Base-by-base conservation (phyloP, 2,888 invertebrate species). In the Himalopsyche anomala region DNA sequence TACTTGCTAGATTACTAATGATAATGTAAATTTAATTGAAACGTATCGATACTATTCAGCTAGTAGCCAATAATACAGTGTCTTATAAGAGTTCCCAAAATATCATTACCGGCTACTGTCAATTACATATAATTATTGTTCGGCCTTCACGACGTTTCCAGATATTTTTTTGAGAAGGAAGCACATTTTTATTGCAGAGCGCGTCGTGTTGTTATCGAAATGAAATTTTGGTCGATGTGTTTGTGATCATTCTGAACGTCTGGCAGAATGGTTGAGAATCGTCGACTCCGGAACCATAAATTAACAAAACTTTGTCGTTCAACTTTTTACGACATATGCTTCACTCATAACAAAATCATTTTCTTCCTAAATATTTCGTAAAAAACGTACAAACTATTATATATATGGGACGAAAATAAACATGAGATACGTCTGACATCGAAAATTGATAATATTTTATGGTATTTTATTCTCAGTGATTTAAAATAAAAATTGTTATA, bases 1-100 rank as follows among this genome's bases (percentile, higher is more conserved):
- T 36, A 74, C 74, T 74, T 74, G 36, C 74, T 74, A 12, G 36
- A 74, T 74, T 38, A 12, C 38, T 74, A 74, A 74, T 74, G 74
- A 74, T 74, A 74, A 74, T 74, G 74, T 74, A 74, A 74, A 74
- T 74, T 74, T 74, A 74, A 74, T 74, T 74, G 74, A 74, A 74
- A 38, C 36, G 74, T 74, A 74, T 74, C 36, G 74, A 74, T 74
- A 38, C 38, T 38, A 74, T 74, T 74, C 74, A 36, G 36, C 74
- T 74, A 11, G 74, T 74, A 36, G 74, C 74, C 36, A 74, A 36
- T 51, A 51, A 51, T 74, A 74, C 36, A 74, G 36, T 74, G 74
- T 74, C 38, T 74, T 74, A 36, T 38, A 74, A 74, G 74, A 36
- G 74, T 74, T 74, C 36, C 74, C 19, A 74, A 74, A 74, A 74